These are phyloP conservation scores for Mamestra configurata DNA, from an alignment of 1,140 invertebrate species.

Conservation along the genomic window DNA sequence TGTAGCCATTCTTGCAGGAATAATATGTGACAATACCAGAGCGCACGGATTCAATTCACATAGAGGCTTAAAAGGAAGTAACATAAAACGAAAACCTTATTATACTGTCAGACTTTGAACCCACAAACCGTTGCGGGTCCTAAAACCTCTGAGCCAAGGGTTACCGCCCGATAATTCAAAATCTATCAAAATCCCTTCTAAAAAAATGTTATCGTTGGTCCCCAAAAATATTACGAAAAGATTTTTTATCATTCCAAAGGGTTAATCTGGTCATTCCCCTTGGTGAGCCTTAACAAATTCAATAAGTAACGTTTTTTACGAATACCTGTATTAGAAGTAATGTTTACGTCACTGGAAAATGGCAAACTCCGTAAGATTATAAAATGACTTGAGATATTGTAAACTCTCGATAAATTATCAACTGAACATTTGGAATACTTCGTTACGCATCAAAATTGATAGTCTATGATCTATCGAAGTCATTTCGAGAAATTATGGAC, in stretches of 20 bases:
- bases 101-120: background rate
- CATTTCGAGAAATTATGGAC: too few relatives aligned
- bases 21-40: too few relatives aligned
- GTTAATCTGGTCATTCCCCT: slow-evolving; percentile 1
- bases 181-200: slow-evolving; percentile 6
- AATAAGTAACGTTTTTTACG: background rate
- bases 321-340: too few relatives aligned
- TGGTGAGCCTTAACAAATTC: background rate
- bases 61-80: background rate
- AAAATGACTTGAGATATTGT: too few relatives aligned
- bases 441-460: too few relatives aligned
- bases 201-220: background rate
- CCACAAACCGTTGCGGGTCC: background rate
- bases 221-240: slow-evolving; percentile 8
- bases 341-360: too few relatives aligned
- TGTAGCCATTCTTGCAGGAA: too few relatives aligned
- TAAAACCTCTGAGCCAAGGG: background rate
- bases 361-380: too few relatives aligned
- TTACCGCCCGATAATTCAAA: slow-evolving; percentile 18
- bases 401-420: too few relatives aligned
- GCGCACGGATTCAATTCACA: background rate
- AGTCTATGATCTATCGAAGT: too few relatives aligned
- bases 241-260: background rate
- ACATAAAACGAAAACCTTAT: slow-evolving; percentile 2
- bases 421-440: too few relatives aligned